Evolutionary conservation across 2,113 vertebrate genomes (phyloP), one percentile per base, ranked within the genome.

Genomic region (Bungarus multicinctus): DNA sequence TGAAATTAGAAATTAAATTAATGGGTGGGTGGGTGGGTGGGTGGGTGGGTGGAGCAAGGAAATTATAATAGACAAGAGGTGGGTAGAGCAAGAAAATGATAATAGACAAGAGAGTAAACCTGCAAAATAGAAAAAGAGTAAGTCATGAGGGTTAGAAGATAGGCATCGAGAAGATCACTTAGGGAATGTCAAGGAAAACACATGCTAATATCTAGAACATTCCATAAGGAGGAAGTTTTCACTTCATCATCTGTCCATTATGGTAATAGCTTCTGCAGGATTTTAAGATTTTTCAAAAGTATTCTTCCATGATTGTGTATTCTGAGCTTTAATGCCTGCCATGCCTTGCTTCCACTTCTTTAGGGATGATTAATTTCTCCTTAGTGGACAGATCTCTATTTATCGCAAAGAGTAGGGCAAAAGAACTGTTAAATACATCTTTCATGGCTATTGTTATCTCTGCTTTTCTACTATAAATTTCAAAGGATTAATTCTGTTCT

Each of bases 401-500:
- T 58, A 92, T 92, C 93, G 58, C 69, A 95, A 97, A 96, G 27
- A 94, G 94, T 89, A 94, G 74, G 96, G 91, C 5, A 93, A 96
- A 97, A 93, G 58, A 95, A 94, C 88, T 86, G 25, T 93, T 97
- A 96, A 96, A 97, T 93, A 97, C 94, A 96, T 95, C 94, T 96
- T 52, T 89, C 69, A 25, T 94, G 90, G 94, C 94, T 85, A 50
- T 54, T 90, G 92, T 93, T 94, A 81, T 95, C 91, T 89, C 92
- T 90, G 89, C 53, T 97, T 96, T 92, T 90, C 92, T 95, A 45
- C 95, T 93, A 94, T 96, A 93, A 96, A 94, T 94, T 97, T 97
- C 96, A 97, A 96, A 95, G 95, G 87, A 94, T 94, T 96, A 97
- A 96, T 97, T 98, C 97, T 97, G 96, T 95, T 93, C 92, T 97